Base-by-base conservation (phyloP, 2,797 vertebrate genomes). In the Tolypeutes matacus region DNA sequence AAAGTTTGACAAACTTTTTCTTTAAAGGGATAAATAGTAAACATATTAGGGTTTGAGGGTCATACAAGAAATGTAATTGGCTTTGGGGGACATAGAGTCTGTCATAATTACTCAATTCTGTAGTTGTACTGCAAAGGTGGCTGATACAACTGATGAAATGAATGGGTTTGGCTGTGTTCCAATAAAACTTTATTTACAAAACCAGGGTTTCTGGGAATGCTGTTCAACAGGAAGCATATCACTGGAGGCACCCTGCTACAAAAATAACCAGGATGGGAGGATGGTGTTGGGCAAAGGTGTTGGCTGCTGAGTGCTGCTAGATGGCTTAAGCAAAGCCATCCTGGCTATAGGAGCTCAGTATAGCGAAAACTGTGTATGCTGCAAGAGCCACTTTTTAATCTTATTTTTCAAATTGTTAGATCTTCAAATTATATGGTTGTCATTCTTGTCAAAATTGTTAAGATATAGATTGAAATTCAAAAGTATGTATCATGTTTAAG, bases 331-430 rank as follows among this genome's bases (percentile, higher is more conserved):
- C 25, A n/a, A 58, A 39, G 3, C 7, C 4, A 39, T 9, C n/a
- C 65, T 49, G 1, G 3, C 14, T 21, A 18, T 0, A 25, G 62
- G 14, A 23, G 5, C 13, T 2, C 0, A 15, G 4, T 13, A 8
- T 14, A 25, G 4, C 23, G 31, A 3, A 29, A 75, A 27, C 5
- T 29, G 11, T 23, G 17, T 7, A 2, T 11, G 5, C 7, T 42
- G 12, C 2, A 60, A 31, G 15, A 73, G 12, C 27, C 70, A 34
- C 13, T 17, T 18, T 53, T 8, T 53, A 65, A 65, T 82, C 34
- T 64, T 84, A 39, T 29, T 67, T 64, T 46, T 83, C 29, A 17
- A 51, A 75, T 56, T 77, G 46, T 10, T 36, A 53, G 27, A 56
- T 11, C 42, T 81, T 82, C n/a, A 72, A 27, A 83, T 27, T 72